phyloP scores from a whole-genome alignment of 2,888 invertebrate species.

The Creontiades dilutus region DNA sequence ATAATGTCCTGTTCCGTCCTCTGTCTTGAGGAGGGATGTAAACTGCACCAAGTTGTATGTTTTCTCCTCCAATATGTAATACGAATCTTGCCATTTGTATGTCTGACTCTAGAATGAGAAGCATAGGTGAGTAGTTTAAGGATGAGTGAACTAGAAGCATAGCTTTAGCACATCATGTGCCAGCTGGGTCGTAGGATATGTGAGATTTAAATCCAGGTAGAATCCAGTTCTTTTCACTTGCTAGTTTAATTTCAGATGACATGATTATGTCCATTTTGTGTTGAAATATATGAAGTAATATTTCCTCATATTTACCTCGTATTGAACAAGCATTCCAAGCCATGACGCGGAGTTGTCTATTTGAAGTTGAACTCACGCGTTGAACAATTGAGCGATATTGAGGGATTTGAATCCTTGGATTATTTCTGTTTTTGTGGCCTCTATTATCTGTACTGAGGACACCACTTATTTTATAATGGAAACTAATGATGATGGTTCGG shows the following conservation, averaged over 20 bases:
- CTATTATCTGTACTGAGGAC: background rate
- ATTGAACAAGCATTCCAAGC: background rate
- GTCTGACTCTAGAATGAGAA: conserved; percentile 1
- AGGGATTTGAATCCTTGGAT: background rate
- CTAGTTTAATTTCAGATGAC: background rate
- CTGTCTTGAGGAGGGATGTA: conserved; percentile 40
- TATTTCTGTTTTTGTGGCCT: background rate
- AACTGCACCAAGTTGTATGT: conserved; percentile 14
- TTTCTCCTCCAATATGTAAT: background rate
- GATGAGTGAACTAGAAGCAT: conserved; percentile 18
- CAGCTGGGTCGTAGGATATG: background rate
- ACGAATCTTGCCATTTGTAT: conserved; percentile 35
- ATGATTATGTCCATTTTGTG: background rate
- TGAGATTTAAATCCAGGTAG: conserved; percentile 8
- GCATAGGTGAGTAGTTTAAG: background rate
- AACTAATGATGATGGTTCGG: background rate
- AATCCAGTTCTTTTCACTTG: background rate
- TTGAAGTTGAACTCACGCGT: conserved; percentile 5
- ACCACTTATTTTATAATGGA: background rate
- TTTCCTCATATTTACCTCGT: background rate
- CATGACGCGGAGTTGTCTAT: conserved; percentile 5
- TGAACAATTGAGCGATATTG: background rate
- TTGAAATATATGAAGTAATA: background rate
- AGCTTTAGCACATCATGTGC: background rate
- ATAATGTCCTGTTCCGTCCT: background rate